Conservation (phyloP, 2,888 invertebrate species). For the Ichneumon xanthorius region DNA sequence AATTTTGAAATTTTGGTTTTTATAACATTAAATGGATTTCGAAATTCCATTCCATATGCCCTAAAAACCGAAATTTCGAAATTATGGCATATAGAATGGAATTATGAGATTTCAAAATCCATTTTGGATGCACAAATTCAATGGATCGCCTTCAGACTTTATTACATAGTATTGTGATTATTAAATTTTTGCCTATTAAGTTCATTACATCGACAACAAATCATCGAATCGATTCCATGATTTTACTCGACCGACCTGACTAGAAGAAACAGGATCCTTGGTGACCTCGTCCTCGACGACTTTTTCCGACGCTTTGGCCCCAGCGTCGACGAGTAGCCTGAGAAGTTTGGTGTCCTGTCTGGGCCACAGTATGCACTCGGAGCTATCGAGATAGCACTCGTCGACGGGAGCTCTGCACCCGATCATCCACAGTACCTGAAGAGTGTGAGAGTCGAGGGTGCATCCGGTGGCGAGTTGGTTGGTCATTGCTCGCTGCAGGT, state of each 20-base stretch:
- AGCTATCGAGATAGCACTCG: slow-evolving; percentile 81
- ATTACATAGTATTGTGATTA: no score
- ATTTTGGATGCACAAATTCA: no score
- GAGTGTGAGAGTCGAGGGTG: slow-evolving; percentile 87
- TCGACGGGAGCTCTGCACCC: slow-evolving; percentile 87
- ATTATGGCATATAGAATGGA: no score
- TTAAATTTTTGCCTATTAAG: no score
- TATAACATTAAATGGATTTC: no score
- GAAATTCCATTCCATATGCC: neutral
- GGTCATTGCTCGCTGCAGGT: slow-evolving; percentile 81
- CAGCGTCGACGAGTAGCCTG: slow-evolving; percentile 91
- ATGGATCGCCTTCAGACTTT: no score
- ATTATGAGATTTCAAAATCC: no score
- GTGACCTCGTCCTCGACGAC: slow-evolving; percentile 83
- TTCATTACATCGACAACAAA: no score
- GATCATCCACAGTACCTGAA: slow-evolving; percentile 92
- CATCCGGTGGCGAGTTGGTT: slow-evolving; percentile 79
- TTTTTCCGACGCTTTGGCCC: slow-evolving; percentile 87
- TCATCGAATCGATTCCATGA: no score
- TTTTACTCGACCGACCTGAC: slow-evolving; percentile 79
- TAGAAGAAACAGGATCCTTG: slow-evolving; percentile 83
- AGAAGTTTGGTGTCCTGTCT: slow-evolving; percentile 89
- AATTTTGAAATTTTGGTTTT: no score
- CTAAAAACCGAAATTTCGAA: no score
- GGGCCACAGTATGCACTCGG: slow-evolving; percentile 84